Percentiles rank a stretch among this genome's conserved stretches.
These are phyloP conservation scores for Helleia helle DNA, from an alignment of 2,888 invertebrate species.

Conservation along the genomic window DNA sequence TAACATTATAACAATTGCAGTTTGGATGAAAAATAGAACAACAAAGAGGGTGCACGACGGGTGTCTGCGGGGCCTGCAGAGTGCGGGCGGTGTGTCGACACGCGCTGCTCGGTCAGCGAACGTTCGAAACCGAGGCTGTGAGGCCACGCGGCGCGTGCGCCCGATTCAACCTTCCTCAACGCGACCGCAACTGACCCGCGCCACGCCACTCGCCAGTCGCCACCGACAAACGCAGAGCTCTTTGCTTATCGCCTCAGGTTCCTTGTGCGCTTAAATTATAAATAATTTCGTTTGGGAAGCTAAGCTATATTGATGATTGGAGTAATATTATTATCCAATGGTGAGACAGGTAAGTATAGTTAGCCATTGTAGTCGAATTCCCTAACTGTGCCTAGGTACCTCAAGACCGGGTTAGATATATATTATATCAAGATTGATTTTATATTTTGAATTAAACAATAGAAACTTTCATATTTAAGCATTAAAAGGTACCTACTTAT, in stretches of 20 bases:
- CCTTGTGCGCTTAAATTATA: slow-evolving; percentile 1
- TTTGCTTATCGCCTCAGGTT: slow-evolving; percentile 1
- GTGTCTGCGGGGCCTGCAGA: slow-evolving; percentile 29
- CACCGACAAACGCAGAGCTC: slow-evolving; percentile 39
- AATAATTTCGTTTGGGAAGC: background rate
- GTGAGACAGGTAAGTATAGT: too few relatives aligned
- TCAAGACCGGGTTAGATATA: too few relatives aligned
- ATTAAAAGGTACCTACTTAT: too few relatives aligned
- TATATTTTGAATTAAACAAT: too few relatives aligned
- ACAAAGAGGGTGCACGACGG: slow-evolving; percentile 28
- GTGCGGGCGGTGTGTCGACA: slow-evolving; percentile 56
- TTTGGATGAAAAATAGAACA: slow-evolving; percentile 25
- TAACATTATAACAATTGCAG: slow-evolving; percentile 19
- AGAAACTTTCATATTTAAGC: too few relatives aligned
- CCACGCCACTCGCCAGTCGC: too few relatives aligned
- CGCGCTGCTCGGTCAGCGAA: slow-evolving; percentile 73
- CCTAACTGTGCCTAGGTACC: too few relatives aligned
- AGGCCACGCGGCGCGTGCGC: slow-evolving; percentile 65
- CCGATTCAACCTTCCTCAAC: slow-evolving; percentile 74
- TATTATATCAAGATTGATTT: too few relatives aligned
- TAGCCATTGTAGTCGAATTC: too few relatives aligned
- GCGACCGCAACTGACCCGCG: slow-evolving; percentile 72
- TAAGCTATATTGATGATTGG: background rate
- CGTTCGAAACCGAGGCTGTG: slow-evolving; percentile 58
- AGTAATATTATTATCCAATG: too few relatives aligned